A percentile compares a stretch with the other conserved stretches of the same genome.
These are phyloP conservation scores for Drosophila elegans DNA, from an alignment of 1,140 invertebrate genomes.

Conservation along the genomic window DNA sequence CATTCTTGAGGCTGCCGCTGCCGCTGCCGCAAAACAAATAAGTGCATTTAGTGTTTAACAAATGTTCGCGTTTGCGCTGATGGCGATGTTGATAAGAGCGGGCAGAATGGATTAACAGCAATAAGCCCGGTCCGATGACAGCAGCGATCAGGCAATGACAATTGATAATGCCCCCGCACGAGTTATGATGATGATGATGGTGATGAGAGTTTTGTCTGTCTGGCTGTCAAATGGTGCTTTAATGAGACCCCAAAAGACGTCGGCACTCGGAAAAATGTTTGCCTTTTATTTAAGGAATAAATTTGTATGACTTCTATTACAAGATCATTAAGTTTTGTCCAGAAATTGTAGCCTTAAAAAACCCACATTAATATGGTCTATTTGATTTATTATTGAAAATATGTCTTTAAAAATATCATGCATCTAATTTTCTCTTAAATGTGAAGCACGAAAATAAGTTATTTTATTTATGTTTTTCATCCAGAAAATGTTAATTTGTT, in stretches of 20 bases:
- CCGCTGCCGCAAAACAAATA: slow-evolving; percentile 76
- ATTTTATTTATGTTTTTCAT: no score
- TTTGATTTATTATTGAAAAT: no score
- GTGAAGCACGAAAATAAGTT: no score
- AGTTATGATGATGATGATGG: slow-evolving; percentile 47
- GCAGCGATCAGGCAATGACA: slow-evolving; percentile 54
- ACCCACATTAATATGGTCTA: no score
- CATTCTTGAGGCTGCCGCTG: slow-evolving; percentile 60
- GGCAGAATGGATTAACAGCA: slow-evolving; percentile 70
- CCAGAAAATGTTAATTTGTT: no score
- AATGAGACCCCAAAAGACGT: slow-evolving; percentile 27
- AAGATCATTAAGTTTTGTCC: no score
- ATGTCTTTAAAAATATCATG: no score
- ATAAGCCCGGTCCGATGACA: slow-evolving; percentile 63
- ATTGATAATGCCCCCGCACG: slow-evolving; percentile 44
- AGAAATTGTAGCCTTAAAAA: no score
- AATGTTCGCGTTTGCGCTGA: slow-evolving; percentile 80
- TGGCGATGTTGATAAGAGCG: slow-evolving; percentile 77
- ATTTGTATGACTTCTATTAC: not conserved
- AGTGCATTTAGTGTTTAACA: slow-evolving; percentile 84
- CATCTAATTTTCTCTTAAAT: no score
- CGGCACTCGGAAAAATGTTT: not conserved
- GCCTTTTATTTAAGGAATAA: not conserved
- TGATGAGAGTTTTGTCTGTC: slow-evolving; percentile 25
- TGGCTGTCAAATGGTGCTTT: slow-evolving; percentile 5